These are phyloP conservation scores for Corythornis vintsioides DNA, from an alignment of 2,113 vertebrate genomes.

Conservation along the genomic window DNA sequence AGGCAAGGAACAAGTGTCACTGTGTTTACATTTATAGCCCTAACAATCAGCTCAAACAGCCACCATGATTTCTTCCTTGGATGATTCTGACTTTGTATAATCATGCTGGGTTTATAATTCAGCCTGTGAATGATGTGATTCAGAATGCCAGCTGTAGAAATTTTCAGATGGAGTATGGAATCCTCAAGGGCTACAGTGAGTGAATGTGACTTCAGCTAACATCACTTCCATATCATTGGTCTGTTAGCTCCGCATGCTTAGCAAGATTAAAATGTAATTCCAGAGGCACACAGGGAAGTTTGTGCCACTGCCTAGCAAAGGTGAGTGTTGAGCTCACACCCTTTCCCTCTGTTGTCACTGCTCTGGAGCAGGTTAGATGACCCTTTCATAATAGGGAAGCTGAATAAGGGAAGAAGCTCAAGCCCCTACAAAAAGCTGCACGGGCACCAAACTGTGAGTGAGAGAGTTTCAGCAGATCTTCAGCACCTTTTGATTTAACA, in stretches of 20 bases:
- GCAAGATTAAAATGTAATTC: background rate
- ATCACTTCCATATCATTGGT: background rate
- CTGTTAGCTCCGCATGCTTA: background rate
- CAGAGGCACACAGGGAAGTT: background rate
- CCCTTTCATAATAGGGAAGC: background rate
- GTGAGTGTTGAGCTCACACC: background rate
- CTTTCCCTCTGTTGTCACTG: background rate
- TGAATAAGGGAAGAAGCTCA: background rate
- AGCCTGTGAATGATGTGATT: background rate
- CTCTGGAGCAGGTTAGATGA: background rate
- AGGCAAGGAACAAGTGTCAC: background rate
- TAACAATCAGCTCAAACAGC: background rate
- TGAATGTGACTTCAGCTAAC: fast-evolving
- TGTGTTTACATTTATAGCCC: background rate
- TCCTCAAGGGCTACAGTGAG: background rate
- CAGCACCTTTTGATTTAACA: background rate
- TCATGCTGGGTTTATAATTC: background rate
- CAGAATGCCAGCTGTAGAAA: background rate
- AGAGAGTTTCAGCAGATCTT: background rate
- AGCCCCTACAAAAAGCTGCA: background rate
- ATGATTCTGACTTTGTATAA: background rate
- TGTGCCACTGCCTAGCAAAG: background rate
- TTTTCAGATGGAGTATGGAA: background rate
- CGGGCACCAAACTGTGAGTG: background rate
- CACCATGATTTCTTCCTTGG: background rate